A percentile compares a stretch with the other conserved stretches of the same genome.
Evolutionary conservation across 2,797 vertebrate genomes (phyloP).

Genomic region (Melanogrammus aeglefinus): DNA sequence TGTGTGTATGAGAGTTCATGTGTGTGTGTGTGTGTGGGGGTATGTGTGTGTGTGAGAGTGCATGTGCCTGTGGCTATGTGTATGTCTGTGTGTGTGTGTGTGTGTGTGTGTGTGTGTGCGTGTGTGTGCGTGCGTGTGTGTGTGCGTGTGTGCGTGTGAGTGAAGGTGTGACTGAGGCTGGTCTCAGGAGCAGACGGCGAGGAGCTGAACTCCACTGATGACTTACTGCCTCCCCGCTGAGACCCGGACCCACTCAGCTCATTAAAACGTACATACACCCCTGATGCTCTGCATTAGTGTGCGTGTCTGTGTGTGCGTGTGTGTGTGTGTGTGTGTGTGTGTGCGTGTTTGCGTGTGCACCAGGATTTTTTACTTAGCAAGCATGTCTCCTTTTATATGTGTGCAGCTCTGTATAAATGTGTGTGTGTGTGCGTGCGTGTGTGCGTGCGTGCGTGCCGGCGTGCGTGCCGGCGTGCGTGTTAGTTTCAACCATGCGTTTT

Average conservation of each 20-base stretch:
- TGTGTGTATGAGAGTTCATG: no score
- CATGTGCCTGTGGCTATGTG: no score
- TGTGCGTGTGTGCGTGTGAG: constrained; percentile 36
- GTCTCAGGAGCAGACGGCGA: constrained; percentile 49
- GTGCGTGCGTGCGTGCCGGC: constrained; percentile 15
- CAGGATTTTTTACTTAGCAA: no score
- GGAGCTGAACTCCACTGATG: constrained; percentile 62
- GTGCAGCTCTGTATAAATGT: constrained; percentile 11
- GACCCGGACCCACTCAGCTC: constrained; percentile 59
- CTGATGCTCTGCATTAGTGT: constrained; percentile 21
- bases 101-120: neutral
- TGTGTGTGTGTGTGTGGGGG: no score
- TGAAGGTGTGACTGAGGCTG: constrained; percentile 56
- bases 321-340: constrained; percentile 17
- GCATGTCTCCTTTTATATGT: neutral
- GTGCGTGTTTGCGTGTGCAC: neutral
- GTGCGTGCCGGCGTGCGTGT: no score
- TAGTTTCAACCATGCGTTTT: no score
- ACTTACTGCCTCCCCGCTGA: constrained; percentile 60
- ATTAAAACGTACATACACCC: constrained; percentile 62
- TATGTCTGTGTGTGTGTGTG: constrained; percentile 15
- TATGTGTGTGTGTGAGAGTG: constrained; percentile 14
- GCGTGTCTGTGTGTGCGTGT: constrained; percentile 6
- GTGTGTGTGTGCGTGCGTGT: neutral
- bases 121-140: no score